A percentile compares a stretch with the other conserved stretches of the same genome.
phyloP scores from a whole-genome alignment of 2,113 vertebrate genomes.

The Pterocles orientalis region DNA sequence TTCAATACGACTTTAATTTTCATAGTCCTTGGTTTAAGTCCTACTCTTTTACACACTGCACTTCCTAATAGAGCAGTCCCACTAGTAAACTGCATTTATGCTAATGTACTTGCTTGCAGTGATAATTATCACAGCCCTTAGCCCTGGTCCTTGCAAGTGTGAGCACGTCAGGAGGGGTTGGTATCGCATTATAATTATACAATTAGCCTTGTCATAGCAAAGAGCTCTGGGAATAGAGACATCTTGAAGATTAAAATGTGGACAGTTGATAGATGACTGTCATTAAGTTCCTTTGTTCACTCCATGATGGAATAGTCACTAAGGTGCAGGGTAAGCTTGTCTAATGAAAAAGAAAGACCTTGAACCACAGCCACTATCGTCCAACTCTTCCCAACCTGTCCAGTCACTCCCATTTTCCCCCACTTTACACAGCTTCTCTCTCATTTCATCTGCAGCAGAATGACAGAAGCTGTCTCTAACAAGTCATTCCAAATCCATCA shows the following conservation, averaged over 20 bases:
- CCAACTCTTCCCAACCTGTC: conserved; percentile 14
- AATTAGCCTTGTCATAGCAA: conserved; percentile 74
- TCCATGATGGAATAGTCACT: neutral
- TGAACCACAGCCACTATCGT: conserved; percentile 52
- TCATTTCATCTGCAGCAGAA: conserved; percentile 26
- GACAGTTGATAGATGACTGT: conserved; percentile 74
- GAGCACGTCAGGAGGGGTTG: conserved; percentile 39
- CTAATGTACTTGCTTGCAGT: conserved; percentile 68
- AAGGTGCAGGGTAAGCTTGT: conserved; percentile 14
- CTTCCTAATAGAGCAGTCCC: conserved; percentile 20
- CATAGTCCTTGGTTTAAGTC: conserved; percentile 41
- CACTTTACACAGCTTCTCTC: neutral
- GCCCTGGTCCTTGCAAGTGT: conserved; percentile 45
- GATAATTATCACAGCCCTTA: conserved; percentile 49
- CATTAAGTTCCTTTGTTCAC: conserved; percentile 73
- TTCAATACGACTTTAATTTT: conserved; percentile 37
- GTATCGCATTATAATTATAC: conserved; percentile 58
- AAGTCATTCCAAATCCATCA: conserved; percentile 31
- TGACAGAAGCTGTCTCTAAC: conserved; percentile 15
- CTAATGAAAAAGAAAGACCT: conserved; percentile 57
- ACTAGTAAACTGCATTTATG: conserved; percentile 66
- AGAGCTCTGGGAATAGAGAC: conserved; percentile 62
- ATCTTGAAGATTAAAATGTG: conserved; percentile 52
- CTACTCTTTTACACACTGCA: neutral
- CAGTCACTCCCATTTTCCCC: neutral